A percentile compares a stretch with the other conserved stretches of the same genome.
phyloP scores from a whole-genome alignment of 2,113 vertebrate species.

The Nyctibius bracteatus region DNA sequence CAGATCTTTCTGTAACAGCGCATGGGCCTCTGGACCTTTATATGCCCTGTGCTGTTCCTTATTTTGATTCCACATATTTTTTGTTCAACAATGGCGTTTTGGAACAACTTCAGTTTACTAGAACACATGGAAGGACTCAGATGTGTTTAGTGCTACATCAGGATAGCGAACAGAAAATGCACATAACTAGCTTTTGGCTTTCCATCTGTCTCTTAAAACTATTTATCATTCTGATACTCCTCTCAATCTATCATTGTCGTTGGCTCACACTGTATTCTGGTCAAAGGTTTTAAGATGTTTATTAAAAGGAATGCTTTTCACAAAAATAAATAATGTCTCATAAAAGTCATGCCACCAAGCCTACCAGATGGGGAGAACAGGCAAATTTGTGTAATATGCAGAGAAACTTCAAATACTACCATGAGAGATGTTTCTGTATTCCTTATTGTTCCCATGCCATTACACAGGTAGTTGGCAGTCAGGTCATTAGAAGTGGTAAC shows the following conservation, averaged over 20 bases:
- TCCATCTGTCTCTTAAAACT: conserved; percentile 4
- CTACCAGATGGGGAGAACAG: neutral
- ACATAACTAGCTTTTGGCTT: conserved; percentile 7
- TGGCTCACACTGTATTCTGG: neutral
- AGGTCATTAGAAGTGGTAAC: conserved; percentile 20
- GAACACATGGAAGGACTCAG: conserved; percentile 35
- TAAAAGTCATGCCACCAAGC: neutral
- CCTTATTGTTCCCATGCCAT: conserved; percentile 1
- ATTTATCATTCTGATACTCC: conserved; percentile 19
- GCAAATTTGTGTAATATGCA: neutral
- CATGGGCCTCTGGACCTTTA: neutral
- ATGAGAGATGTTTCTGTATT: neutral
- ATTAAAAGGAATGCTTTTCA: conserved; percentile 25
- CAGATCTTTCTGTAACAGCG: neutral
- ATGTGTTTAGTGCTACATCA: conserved; percentile 6
- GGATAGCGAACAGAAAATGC: neutral
- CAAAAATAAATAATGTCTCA: neutral
- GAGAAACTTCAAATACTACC: neutral
- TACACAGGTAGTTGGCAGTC: conserved; percentile 36
- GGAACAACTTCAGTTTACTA: neutral
- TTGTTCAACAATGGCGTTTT: conserved; percentile 2
- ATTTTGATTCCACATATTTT: conserved; percentile 8
- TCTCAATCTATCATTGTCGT: neutral
- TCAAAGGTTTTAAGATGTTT: conserved; percentile 33
- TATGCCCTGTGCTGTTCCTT: neutral